Evolutionary conservation across 2,797 vertebrate species (phyloP).

Genomic region (Scolopax bukidnonensis): DNA sequence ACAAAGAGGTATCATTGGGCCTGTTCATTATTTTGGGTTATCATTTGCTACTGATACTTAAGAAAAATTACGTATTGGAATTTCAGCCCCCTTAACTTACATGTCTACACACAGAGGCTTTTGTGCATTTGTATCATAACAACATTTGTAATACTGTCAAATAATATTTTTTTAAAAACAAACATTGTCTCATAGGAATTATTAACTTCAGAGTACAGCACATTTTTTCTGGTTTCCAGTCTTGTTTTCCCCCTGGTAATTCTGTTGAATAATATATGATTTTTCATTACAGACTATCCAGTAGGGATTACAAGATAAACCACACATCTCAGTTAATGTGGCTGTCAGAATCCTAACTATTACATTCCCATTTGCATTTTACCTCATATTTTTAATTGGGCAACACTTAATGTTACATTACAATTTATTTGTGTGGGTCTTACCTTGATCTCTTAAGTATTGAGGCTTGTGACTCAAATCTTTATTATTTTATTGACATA

Average conservation of each 20-base stretch:
- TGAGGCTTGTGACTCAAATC: background rate
- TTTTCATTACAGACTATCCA: slow-evolving; percentile 28
- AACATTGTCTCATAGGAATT: slow-evolving; percentile 8
- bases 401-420: background rate
- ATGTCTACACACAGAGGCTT: background rate
- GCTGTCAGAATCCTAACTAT: background rate
- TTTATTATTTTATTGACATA: background rate
- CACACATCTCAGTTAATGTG: background rate
- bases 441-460: background rate
- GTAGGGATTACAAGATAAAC: background rate
- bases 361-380: background rate
- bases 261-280: slow-evolving; percentile 38
- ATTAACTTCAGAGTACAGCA: background rate
- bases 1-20: background rate
- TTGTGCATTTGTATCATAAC: background rate
- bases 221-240: slow-evolving; percentile 14
- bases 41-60: background rate
- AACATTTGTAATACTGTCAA: slow-evolving; percentile 29
- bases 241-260: background rate
- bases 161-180: background rate
- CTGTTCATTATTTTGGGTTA: slow-evolving; percentile 2
- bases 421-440: background rate
- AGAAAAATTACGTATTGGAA: background rate
- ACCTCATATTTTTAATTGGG: background rate
- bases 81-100: slow-evolving; percentile 5